Base-by-base conservation (phyloP, 2,888 invertebrate species). In the Hedychridium roseum region DNA sequence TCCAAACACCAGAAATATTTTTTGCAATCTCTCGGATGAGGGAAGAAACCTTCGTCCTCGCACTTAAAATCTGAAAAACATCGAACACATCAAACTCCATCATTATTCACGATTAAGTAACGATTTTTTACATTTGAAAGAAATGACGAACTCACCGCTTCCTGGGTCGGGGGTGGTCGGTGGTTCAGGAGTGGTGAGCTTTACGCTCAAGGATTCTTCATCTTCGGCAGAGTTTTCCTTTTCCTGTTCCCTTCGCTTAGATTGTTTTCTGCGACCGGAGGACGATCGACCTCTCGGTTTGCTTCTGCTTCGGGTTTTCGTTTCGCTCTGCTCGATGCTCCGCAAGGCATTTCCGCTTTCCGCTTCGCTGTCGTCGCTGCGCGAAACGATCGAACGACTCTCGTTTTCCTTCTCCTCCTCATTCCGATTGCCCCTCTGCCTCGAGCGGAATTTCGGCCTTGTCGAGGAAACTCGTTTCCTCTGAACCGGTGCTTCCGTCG, bases 1-100 rank as follows among this genome's bases (percentile, higher is more conserved):
- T 93, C 93, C 57, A 95, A 81, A 73, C 95, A 95, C 94, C 95
- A 95, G 81, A 92, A 95, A 74, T 95, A 95, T 75, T 94, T 94
- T 77, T 94, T 93, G 79, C 95, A 95, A 78, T 95, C 94, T 28
- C 91, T 85, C 0, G 94, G 94, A 80, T 95, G 94, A 11, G 89
- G 88, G 81, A 88, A 95, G 82, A 95, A 95, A 2, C 95, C 95
- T 82, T 95, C 95, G 57, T 95, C 94, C 66, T 88, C 89, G 75
- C 95, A 95, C 74, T 92, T 92, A 79, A 95, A 95, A 73, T 91
- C 93, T 89, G 11, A 36, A 7, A 28, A 26, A 1, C 23, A 1
- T 23, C 14, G 11, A 26, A 23, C 11, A 42, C n/a, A 30, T 3
- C n/a, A 36, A 38, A 21, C 20, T 16, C 11, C 27, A 30, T 15